Evolutionary conservation across 1,140 invertebrate species (phyloP).

Genomic region (Temnothorax nylanderi): DNA sequence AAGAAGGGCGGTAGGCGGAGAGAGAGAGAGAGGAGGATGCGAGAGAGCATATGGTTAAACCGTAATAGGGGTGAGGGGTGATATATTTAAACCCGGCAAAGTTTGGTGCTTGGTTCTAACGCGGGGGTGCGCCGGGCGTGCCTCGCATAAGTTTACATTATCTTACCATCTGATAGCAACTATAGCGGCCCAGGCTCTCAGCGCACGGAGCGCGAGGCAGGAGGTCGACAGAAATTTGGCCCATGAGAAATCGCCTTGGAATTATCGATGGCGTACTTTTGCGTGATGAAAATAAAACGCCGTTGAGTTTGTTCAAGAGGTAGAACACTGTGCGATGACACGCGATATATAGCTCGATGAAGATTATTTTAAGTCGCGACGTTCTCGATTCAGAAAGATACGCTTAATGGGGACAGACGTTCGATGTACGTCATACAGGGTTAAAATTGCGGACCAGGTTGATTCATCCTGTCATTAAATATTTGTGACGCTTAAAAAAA

Average conservation of each 20-base stretch:
- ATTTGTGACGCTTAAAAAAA: not conserved
- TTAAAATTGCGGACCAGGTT: not conserved
- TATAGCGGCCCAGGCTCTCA: slow-evolving; percentile 67
- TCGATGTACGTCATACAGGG: not conserved
- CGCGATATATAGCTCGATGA: not conserved
- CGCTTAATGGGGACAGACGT: not conserved
- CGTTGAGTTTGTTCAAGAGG: not conserved
- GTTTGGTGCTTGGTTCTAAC: slow-evolving; percentile 79
- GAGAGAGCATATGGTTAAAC: slow-evolving; percentile 84
- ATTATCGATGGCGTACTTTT: slow-evolving; percentile 27
- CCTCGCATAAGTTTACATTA: slow-evolving; percentile 86
- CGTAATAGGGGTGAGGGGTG: slow-evolving; percentile 79
- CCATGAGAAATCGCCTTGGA: slow-evolving; percentile 51
- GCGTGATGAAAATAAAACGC: slow-evolving; percentile 16
- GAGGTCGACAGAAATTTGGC: slow-evolving; percentile 71
- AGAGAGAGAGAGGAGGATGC: slow-evolving; percentile 28
- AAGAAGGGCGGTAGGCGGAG: slow-evolving; percentile 10
- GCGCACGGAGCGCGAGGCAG: slow-evolving; percentile 62
- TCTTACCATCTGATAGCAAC: slow-evolving; percentile 84
- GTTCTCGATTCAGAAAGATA: not conserved
- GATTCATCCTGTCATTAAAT: not conserved
- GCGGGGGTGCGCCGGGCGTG: slow-evolving; percentile 79
- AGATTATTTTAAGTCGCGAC: not conserved
- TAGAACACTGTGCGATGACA: not conserved
- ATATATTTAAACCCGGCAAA: slow-evolving; percentile 85